Percentiles rank a stretch among this genome's conserved stretches.
Evolutionary conservation across 2,888 invertebrate genomes (phyloP).

Genomic region (Platerodrilus igneus): DNA sequence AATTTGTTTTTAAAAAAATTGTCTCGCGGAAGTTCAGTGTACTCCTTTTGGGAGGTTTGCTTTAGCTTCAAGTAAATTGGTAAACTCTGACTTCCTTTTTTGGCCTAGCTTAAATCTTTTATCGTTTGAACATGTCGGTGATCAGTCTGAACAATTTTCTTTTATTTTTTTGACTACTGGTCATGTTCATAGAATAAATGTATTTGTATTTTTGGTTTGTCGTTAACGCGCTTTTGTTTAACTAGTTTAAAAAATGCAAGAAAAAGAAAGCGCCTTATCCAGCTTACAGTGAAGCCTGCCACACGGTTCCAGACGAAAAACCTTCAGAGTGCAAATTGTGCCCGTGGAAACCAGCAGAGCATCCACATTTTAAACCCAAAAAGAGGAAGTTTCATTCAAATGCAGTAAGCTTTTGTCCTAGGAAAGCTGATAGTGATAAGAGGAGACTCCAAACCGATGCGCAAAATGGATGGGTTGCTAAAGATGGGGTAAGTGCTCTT

Average conservation of each 20-base stretch:
- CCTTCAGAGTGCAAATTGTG: slow-evolving; percentile 33
- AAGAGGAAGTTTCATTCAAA: slow-evolving; percentile 30
- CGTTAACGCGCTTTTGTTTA: too few species aligned
- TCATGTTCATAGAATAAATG: slow-evolving; percentile 12
- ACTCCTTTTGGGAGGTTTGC: too few species aligned
- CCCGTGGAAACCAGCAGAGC: slow-evolving; percentile 30
- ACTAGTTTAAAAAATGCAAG: slow-evolving; percentile 25
- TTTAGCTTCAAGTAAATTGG: slow-evolving; percentile 12
- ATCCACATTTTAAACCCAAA: slow-evolving; percentile 32
- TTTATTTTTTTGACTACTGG: too few species aligned
- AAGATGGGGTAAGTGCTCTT: too few species aligned
- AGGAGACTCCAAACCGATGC: slow-evolving; percentile 5
- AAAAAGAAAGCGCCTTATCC: slow-evolving; percentile 36
- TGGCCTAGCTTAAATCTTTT: too few species aligned
- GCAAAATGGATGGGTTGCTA: slow-evolving; percentile 12
- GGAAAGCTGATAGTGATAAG: slow-evolving; percentile 9
- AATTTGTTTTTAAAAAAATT: too few species aligned
- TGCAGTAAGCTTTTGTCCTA: slow-evolving; percentile 10
- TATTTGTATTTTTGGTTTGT: slow-evolving; percentile 2
- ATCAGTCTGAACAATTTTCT: too few species aligned
- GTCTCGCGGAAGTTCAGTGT: too few species aligned
- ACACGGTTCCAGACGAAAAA: slow-evolving; percentile 28
- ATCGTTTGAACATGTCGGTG: too few species aligned
- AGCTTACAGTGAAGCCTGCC: slow-evolving; percentile 35
- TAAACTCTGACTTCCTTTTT: slow-evolving; percentile 15